Base-by-base conservation (phyloP, 2,888 invertebrate species). In the Priocnemis perturbator region DNA sequence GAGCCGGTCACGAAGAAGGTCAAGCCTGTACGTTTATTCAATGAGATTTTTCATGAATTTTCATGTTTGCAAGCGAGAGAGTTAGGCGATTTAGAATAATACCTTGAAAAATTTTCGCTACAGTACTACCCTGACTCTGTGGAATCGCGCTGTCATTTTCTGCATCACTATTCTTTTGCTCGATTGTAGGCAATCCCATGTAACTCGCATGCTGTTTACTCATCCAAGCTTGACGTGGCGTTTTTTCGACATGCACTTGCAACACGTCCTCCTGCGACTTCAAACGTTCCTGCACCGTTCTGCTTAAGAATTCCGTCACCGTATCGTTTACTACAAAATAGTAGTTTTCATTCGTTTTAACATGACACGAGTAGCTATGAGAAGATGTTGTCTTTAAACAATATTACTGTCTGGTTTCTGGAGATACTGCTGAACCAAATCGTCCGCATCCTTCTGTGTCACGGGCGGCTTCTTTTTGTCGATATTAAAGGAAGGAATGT, bases 1-100 rank as follows among this genome's bases (percentile, higher is more conserved):
- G 91, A 90, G 58, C 90, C 90, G 50, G 87, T 85, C 2, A 93
- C 82, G 30, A 90, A 86, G 73, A 90, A 89, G 21, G 83, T 85
- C 20, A 87, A 65, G 11, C 86, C 89, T 89, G 71, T 53, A 17
- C 15, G n/a, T n/a, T n/a, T n/a, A n/a, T n/a, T n/a, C n/a, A n/a
- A n/a, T n/a, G n/a, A n/a, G n/a, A 48, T 56, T 63, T 30, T 9
- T 14, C 2, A 60, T 17, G 7, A 15, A 50, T 26, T 11, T 52
- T 53, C 64, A 44, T 23, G 11, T 37, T 57, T 11, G 44, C 37
- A 37, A 9, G 1, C 1, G 11, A 37, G 11, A 37, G 11, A 9
- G 14, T 7, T 37, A 37, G 1, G 1, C 14, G 7, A 37, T 11
- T 9, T 1, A 56, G 52, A 44, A 61, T 14, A 47, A 60, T 74